These are phyloP conservation scores for Acronicta leporina DNA, from an alignment of 2,888 invertebrate genomes.

Conservation along the genomic window DNA sequence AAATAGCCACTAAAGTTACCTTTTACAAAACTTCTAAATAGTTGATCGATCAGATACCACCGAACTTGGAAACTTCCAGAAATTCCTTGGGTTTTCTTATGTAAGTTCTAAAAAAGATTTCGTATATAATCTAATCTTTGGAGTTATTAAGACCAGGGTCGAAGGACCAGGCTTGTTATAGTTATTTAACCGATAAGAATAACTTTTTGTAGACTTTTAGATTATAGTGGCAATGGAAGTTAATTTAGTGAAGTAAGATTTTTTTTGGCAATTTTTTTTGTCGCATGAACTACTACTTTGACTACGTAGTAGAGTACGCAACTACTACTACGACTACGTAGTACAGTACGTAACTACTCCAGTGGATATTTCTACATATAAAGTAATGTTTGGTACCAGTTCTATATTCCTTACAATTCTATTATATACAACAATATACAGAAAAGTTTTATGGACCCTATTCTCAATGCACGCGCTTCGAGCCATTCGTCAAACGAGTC, in stretches of 20 bases:
- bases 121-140: slow-evolving; percentile 27
- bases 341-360: too few relatives aligned
- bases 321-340: too few relatives aligned
- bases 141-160: slow-evolving; percentile 12
- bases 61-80: slow-evolving; percentile 17
- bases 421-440: neutral
- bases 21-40: slow-evolving; percentile 31
- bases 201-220: neutral
- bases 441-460: slow-evolving; percentile 1
- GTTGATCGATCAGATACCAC: slow-evolving; percentile 18
- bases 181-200: neutral
- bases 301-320: too few relatives aligned
- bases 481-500: slow-evolving; percentile 28
- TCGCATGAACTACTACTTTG: too few relatives aligned
- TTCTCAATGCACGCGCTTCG: slow-evolving; percentile 24
- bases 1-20: slow-evolving; percentile 12
- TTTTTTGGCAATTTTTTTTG: too few relatives aligned
- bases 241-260: too few relatives aligned
- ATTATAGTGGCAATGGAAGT: too few relatives aligned
- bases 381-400: neutral
- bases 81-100: slow-evolving; percentile 2
- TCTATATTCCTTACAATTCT: neutral
- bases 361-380: too few relatives aligned
- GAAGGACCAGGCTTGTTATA: neutral
- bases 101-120: slow-evolving; percentile 13